Evolutionary conservation across 2,113 vertebrate species (phyloP), one percentile per base, ranked within the genome.

Genomic region (Ranitomeya imitator): DNA sequence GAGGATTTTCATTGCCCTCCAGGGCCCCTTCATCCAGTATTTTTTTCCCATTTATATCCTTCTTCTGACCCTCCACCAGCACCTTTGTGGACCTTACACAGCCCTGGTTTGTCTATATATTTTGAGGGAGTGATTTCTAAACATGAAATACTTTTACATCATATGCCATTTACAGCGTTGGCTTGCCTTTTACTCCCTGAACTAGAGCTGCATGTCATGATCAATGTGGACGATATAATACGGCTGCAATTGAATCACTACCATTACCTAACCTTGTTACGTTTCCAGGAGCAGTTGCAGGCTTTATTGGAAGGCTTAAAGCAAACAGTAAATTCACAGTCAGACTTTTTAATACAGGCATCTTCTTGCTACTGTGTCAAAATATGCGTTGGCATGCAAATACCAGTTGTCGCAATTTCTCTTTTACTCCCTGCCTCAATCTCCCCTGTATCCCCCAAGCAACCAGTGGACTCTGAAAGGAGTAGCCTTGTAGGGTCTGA

Each of bases 181-280:
- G 95, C 95, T 90, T 99, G 97, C 89, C 93, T 94, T 60, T 97
- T 85, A 97, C 79, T 93, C 90, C 89, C 87, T 31, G 93, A 91
- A 89, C 96, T 15, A 93, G 94, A 83, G 94, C 94, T 11, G 92
- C 97, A 99, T 0, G 16, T 99, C 85, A 94, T 99, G 6, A 89
- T 94, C 10, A 95, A 97, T 89, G 94, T 95, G 12, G 91, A 96
- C 23, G 95, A 95, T 2, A 96, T 95, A 0, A 90, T 99, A 87
- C 94, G 94, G 16, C 85, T 97, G 93, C 95, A 96, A 89, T 95
- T 99, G n/a, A 97, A 98, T 90, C 98, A 99, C 92, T 99, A 99
- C 92, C 97, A 99, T 85, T 99, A 98, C 63, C 92, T 99, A 67
- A 97, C 97, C 7, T 94, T 99, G 67, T 95, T 99, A 87, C 95